Conservation (phyloP, 2,113 vertebrate species). For the Siniperca knerii region DNA sequence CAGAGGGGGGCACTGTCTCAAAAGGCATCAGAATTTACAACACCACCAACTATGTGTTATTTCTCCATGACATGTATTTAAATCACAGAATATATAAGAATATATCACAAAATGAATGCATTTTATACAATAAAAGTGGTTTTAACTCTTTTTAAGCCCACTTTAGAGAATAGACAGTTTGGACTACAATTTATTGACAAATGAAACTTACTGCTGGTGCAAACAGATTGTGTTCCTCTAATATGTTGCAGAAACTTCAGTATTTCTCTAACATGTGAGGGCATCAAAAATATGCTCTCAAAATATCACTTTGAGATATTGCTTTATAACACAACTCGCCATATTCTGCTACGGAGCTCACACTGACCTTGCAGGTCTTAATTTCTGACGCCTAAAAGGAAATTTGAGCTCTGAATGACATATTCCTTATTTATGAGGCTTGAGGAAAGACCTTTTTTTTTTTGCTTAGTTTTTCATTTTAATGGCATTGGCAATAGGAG, state of each 20-base stretch:
- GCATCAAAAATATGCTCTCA: not conserved
- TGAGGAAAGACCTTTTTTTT: slow-evolving; percentile 50
- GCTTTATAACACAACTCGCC: not conserved
- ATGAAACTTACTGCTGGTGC: not conserved
- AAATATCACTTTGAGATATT: not conserved
- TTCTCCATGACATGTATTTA: not conserved
- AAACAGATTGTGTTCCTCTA: not conserved
- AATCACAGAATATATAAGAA: not conserved
- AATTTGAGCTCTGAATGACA: slow-evolving; percentile 60
- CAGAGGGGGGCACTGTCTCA: slow-evolving; percentile 76
- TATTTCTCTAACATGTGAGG: not conserved
- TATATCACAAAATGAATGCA: not conserved
- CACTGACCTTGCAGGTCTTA: not conserved
- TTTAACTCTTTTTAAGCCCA: not conserved
- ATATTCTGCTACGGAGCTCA: slow-evolving; percentile 10
- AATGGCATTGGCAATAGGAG: slow-evolving; percentile 56
- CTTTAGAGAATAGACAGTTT: not conserved
- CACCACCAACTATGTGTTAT: not conserved
- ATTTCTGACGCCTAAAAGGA: slow-evolving; percentile 36
- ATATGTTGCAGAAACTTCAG: not conserved
- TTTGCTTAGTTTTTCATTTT: slow-evolving; percentile 56
- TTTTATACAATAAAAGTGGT: not conserved
- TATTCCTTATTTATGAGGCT: slow-evolving; percentile 57
- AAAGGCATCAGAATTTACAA: slow-evolving; percentile 37
- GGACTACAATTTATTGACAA: not conserved